Evolutionary conservation across 53 echinoderm and acorn worm species (phyloP), one percentile per base, ranked within the genome.

Genomic region (Apostichopus leukothele): DNA sequence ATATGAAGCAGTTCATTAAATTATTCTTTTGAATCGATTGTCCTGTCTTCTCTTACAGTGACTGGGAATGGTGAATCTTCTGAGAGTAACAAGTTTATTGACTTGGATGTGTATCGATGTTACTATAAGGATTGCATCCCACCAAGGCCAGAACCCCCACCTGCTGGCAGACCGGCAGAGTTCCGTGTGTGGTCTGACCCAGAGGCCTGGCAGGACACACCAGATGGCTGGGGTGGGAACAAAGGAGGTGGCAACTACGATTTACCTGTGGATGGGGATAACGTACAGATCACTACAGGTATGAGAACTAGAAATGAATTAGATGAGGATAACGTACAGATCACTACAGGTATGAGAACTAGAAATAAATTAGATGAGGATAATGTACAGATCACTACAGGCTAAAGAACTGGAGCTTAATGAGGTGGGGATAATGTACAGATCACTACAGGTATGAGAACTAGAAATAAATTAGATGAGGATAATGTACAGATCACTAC

Each of bases 221-320:
- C 95, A 8, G 86, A 84, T 1, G 94, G 91, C 73, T 96, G 93
- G 94, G 96, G 96, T 60, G 94, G 94, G 4, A 73, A 90, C 88
- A 88, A 88, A 23, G 94, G 94, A 12, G 89, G 83, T 86, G 89
- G 89, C 21, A 67, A 76, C 8, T 89, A 86, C 74, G 93, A 87
- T 0, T 78, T 91, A 16, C 96, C 96, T 60, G 57, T 75, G 78
- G 90, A 94, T 63, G 94, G 93, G 5, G 89, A 91, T 22, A 88
- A 99, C 83, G 99, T 99, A 59, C 88, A 91, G 90, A 93, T 95
- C 67, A 54, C 92, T 51, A 92, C 97, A 76, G 93, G 97, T 95
- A 75, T 16, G 19, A 16, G 71, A 68, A 68, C 57, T 57, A 57
- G 57, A 57, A 27, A 1, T 9, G 0, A 9, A 9, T 57, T 9